Conservation (phyloP, 1,140 invertebrate species). For the Leptinotarsa undecemlineata region DNA sequence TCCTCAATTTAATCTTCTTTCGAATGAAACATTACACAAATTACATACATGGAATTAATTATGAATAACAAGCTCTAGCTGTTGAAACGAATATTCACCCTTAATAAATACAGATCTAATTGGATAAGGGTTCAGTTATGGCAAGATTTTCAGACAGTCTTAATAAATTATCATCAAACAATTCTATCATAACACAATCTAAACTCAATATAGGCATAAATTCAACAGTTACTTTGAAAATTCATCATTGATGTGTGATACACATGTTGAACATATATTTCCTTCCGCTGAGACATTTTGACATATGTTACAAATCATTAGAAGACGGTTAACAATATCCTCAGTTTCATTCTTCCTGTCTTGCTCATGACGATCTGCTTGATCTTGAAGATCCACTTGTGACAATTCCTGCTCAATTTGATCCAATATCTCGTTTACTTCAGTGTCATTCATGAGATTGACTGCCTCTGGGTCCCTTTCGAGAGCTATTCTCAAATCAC, state of each 20-base stretch:
- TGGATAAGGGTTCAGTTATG: too few species aligned
- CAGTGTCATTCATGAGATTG: slow-evolving; percentile 7
- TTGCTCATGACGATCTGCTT: slow-evolving; percentile 8
- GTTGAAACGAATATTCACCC: too few species aligned
- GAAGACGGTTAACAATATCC: slow-evolving; percentile 18
- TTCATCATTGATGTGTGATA: background rate
- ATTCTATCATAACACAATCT: too few species aligned
- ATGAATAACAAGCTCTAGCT: too few species aligned
- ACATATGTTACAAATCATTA: slow-evolving; percentile 8
- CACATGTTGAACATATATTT: slow-evolving; percentile 7
- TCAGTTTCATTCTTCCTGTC: slow-evolving; percentile 11
- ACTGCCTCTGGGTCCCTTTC: slow-evolving; percentile 8
- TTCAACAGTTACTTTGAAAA: slow-evolving; percentile 13
- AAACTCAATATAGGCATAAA: background rate
- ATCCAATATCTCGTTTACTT: slow-evolving; percentile 22
- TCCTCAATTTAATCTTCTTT: too few species aligned
- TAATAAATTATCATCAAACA: too few species aligned
- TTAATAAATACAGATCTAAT: too few species aligned
- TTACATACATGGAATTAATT: too few species aligned
- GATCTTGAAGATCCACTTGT: slow-evolving; percentile 11
- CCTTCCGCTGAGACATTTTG: background rate
- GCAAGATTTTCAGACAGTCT: too few species aligned
- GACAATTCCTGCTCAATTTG: slow-evolving; percentile 22
- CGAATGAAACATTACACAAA: too few species aligned
- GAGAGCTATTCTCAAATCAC: slow-evolving; percentile 10